These are phyloP conservation scores for Sebastes taczanowskii DNA, from an alignment of 2,797 vertebrate genomes.

Conservation along the genomic window DNA sequence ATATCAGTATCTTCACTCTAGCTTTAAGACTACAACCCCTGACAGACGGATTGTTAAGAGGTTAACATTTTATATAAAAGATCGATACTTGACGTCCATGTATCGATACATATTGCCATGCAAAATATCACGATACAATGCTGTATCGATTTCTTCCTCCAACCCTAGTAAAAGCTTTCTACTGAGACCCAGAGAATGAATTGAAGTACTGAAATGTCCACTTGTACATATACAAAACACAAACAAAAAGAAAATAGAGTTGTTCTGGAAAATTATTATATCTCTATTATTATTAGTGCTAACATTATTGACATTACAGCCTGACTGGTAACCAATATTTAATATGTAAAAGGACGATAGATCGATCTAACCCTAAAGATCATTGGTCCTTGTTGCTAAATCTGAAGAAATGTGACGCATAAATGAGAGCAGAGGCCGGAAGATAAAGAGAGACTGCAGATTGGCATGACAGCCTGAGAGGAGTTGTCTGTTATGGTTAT, in stretches of 20 bases:
- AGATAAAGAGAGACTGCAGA: conserved; percentile 42
- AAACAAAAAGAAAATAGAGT: neutral
- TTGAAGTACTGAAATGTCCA: conserved; percentile 3
- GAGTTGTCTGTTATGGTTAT: conserved; percentile 65
- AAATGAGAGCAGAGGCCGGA: neutral
- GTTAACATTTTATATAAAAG: no score
- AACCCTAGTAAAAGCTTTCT: neutral
- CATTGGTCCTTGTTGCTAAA: conserved; percentile 16
- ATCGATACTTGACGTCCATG: no score
- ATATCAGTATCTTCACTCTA: no score
- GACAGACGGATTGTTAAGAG: no score
- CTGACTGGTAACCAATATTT: conserved; percentile 2
- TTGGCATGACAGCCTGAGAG: conserved; percentile 60
- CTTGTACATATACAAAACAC: conserved; percentile 16
- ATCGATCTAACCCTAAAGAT: neutral
- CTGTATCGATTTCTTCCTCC: no score
- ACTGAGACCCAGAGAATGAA: conserved; percentile 18
- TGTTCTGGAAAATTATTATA: neutral
- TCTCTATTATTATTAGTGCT: neutral
- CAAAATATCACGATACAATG: no score
- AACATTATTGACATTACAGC: conserved; percentile 11
- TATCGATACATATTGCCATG: no score
- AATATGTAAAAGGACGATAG: conserved; percentile 10
- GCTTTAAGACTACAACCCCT: no score
- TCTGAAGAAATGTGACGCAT: conserved; percentile 6